These are phyloP conservation scores for Montipora cactus DNA, from an alignment of 64 coral and sea anemone species.

Conservation along the genomic window DNA sequence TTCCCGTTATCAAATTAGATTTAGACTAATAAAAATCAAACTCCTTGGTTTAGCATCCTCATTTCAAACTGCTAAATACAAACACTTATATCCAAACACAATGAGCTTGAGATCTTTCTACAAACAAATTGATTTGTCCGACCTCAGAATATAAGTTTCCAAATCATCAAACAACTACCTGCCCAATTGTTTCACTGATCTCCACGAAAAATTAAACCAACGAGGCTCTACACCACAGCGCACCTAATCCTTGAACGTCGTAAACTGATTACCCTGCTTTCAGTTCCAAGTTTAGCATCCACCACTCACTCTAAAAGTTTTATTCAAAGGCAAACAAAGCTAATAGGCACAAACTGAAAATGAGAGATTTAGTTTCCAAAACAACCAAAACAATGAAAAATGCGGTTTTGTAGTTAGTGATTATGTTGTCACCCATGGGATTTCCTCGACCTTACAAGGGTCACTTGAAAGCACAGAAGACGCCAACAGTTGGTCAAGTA, in stretches of 20 bases:
- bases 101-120: background rate
- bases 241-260: background rate
- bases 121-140: background rate
- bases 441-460: background rate
- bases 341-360: background rate
- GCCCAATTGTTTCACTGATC: background rate
- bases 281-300: background rate
- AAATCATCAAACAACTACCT: background rate
- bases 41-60: background rate
- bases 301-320: background rate
- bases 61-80: background rate
- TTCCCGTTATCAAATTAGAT: background rate
- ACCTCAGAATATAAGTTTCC: background rate
- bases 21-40: background rate
- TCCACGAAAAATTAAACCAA: background rate
- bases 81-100: background rate
- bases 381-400: background rate
- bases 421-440: slow-evolving; percentile 34
- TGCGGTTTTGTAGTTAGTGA: background rate
- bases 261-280: background rate
- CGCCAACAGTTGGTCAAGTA: background rate
- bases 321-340: slow-evolving; percentile 9
- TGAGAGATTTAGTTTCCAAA: background rate
- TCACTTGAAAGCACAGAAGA: background rate
- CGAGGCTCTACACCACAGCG: too few species aligned